A percentile compares a stretch with the other conserved stretches of the same genome.
These are phyloP conservation scores for Acanthisitta chloris DNA, from an alignment of 2,113 vertebrate genomes.

Conservation along the genomic window DNA sequence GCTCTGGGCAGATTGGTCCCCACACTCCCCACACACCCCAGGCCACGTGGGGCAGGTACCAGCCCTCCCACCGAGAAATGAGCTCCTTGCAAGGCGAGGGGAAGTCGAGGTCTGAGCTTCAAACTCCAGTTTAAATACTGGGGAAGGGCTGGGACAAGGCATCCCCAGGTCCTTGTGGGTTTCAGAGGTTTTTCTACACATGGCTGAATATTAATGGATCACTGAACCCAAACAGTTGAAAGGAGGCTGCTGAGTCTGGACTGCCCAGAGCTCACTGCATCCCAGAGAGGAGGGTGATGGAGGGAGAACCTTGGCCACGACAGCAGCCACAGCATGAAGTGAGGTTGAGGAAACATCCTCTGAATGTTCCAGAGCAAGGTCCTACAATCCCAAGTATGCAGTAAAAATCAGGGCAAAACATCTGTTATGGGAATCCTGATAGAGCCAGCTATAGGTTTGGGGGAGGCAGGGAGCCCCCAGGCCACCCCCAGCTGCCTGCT, in stretches of 20 bases:
- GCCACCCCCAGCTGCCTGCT: accelerated
- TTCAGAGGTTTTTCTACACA: accelerated
- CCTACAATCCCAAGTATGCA: not conserved
- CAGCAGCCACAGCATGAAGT: accelerated
- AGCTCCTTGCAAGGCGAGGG: accelerated
- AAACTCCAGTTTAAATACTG: accelerated
- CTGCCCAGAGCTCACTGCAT: accelerated
- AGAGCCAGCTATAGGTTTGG: not conserved
- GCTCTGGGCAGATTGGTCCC: not conserved
- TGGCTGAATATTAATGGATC: accelerated
- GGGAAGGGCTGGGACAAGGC: not conserved
- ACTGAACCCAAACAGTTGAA: too few relatives aligned
- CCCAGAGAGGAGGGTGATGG: not conserved
- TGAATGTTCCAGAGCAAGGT: not conserved
- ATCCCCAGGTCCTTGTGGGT: too few relatives aligned
- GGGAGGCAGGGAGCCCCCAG: not conserved
- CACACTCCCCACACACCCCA: accelerated
- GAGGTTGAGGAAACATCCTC: not conserved
- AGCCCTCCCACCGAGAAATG: accelerated
- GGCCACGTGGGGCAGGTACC: not conserved
- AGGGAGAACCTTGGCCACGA: not conserved
- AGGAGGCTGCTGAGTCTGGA: too few relatives aligned
- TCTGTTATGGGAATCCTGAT: accelerated
- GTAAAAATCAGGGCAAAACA: not conserved
- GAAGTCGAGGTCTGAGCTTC: not conserved